Percentiles rank a stretch among this genome's conserved stretches.
Evolutionary conservation across 2,888 invertebrate genomes (phyloP).

Genomic region (Aethes cnicana): DNA sequence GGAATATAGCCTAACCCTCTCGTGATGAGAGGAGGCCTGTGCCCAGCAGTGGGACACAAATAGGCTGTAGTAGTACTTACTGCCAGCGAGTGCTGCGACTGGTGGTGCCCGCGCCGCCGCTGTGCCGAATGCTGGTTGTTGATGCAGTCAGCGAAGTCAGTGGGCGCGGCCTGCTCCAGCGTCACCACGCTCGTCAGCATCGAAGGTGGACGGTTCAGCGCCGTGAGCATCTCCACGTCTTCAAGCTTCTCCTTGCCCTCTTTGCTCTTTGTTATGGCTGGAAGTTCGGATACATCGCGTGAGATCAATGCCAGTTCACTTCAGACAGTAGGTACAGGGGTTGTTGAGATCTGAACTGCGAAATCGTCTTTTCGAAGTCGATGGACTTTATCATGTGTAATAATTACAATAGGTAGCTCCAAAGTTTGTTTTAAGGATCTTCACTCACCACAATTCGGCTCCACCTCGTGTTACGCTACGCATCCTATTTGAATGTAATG

Average conservation of each 20-base stretch:
- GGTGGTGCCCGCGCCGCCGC: conserved; percentile 65
- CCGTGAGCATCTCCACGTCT: conserved; percentile 76
- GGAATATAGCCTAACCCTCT: too few species aligned
- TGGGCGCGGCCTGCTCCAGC: conserved; percentile 64
- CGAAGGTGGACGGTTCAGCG: conserved; percentile 64
- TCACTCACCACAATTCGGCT: too few species aligned
- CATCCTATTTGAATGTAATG: too few species aligned
- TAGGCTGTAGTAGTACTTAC: conserved; percentile 46
- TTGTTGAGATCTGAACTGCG: too few species aligned
- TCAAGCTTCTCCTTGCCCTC: conserved; percentile 84
- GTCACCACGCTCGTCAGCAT: conserved; percentile 74
- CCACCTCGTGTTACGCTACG: too few species aligned
- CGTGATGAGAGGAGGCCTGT: too few species aligned
- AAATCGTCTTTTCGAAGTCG: too few species aligned
- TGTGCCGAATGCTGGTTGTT: conserved; percentile 82
- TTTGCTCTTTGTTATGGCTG: conserved; percentile 84
- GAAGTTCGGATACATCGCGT: conserved; percentile 38
- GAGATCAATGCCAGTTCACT: background rate
- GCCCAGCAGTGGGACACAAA: too few species aligned
- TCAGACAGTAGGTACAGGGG: too few species aligned
- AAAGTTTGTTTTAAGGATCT: too few species aligned
- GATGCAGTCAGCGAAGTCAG: conserved; percentile 83
- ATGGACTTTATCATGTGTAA: too few species aligned
- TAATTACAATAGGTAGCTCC: too few species aligned
- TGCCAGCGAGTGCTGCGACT: conserved; percentile 62